phyloP scores from a whole-genome alignment of 2,113 vertebrate genomes.

The Pungitius pungitius region DNA sequence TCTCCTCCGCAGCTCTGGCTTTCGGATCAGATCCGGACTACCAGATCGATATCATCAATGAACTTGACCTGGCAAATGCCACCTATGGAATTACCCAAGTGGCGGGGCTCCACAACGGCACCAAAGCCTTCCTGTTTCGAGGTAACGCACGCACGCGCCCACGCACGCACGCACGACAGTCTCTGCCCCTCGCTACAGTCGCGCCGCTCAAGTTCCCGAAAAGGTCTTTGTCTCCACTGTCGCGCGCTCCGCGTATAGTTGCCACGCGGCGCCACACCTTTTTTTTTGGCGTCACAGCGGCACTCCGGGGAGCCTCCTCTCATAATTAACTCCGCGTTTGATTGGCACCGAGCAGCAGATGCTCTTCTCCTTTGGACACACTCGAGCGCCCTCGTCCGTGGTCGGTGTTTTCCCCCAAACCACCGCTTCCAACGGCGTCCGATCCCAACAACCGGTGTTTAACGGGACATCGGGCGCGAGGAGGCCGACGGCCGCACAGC shows the following conservation, averaged over 20 bases:
- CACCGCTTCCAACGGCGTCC: conserved; percentile 12
- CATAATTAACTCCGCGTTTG: conserved; percentile 70
- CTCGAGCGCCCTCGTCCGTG: conserved; percentile 16
- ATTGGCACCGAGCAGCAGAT: conserved; percentile 68
- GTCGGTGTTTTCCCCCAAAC: conserved; percentile 1
- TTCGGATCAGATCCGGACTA: conserved; percentile 89
- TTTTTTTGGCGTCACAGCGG: conserved; percentile 29
- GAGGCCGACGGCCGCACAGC: conserved; percentile 9
- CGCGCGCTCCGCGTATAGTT: conserved; percentile 44
- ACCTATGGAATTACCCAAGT: conserved; percentile 92
- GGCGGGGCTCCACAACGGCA: conserved; percentile 91
- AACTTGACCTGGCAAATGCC: conserved; percentile 90
- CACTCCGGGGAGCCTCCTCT: conserved; percentile 55
- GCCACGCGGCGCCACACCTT: conserved; percentile 59
- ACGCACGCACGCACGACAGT: conserved; percentile 2
- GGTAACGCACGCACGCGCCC: conserved; percentile 79
- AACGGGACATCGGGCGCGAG: conserved; percentile 14
- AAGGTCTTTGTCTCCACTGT: conserved; percentile 34
- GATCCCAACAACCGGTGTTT: conserved; percentile 24
- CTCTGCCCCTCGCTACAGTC: conserved; percentile 4
- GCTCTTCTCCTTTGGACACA: conserved; percentile 47
- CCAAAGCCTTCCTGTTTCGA: conserved; percentile 94
- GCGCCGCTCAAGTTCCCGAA: conserved; percentile 45
- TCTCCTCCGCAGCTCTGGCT: conserved; percentile 82
- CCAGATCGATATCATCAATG: conserved; percentile 91